Evolutionary conservation across 2,113 vertebrate species (phyloP).

Genomic region (Proterorhinus semilunaris): DNA sequence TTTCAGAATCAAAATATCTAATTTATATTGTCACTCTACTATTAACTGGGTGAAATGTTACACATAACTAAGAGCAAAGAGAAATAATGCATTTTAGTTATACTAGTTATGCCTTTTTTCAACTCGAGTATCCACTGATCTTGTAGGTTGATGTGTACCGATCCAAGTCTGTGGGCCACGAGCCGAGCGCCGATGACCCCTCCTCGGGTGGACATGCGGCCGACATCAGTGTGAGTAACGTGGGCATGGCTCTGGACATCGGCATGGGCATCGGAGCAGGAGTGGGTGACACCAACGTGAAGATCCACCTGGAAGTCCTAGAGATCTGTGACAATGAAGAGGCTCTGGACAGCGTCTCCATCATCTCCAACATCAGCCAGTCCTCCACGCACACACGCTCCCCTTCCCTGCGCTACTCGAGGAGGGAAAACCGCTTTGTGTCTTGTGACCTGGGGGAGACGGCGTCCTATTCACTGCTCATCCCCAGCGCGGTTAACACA

Average conservation of each 20-base stretch:
- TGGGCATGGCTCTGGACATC: slow-evolving; percentile 56
- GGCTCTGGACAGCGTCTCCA: slow-evolving; percentile 95
- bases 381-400: slow-evolving; percentile 91
- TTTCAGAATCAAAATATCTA: too few relatives aligned
- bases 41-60: too few relatives aligned
- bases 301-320: slow-evolving; percentile 95
- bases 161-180: slow-evolving; percentile 95
- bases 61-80: too few relatives aligned
- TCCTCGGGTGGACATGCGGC: slow-evolving; percentile 41
- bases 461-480: slow-evolving; percentile 92
- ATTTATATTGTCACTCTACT: too few relatives aligned
- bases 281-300: slow-evolving; percentile 89
- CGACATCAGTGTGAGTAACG: slow-evolving; percentile 50
- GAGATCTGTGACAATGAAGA: slow-evolving; percentile 96
- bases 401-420: slow-evolving; percentile 91
- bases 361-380: slow-evolving; percentile 97
- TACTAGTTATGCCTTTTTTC: neutral
- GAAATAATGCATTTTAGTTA: too few relatives aligned
- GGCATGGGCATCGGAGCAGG: slow-evolving; percentile 58
- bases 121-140: neutral
- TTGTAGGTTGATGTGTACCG: slow-evolving; percentile 89
- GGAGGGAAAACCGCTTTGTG: slow-evolving; percentile 94
- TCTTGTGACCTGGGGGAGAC: slow-evolving; percentile 93
- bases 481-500: slow-evolving; percentile 84
- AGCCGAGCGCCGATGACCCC: slow-evolving; percentile 84